Base-by-base conservation (phyloP, 2,888 invertebrate species). In the Bembecia ichneumoniformis region DNA sequence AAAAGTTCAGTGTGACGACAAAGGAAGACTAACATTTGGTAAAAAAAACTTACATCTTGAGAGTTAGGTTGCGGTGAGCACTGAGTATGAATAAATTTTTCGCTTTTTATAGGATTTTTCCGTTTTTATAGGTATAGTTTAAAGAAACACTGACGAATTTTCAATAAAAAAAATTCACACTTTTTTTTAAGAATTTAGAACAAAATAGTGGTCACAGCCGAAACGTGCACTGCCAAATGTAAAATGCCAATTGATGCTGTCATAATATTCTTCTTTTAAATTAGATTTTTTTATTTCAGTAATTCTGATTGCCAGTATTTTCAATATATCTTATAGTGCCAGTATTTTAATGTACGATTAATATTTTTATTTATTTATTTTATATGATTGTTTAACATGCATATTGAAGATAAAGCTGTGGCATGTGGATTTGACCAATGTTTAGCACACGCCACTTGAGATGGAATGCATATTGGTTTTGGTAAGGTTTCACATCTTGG, bases 361-460 rank as follows among this genome's bases (percentile, higher is more conserved):
- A 15, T 15, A 44, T 5, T 10, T 15, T 40, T 40, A 40, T 13
- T 5, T 40, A 1, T 28, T 28, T 28, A 28, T 28, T 28, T 28
- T n/a, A n/a, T n/a, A 28, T 1, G 28, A 1, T 2, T 4, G n/a
- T 65, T 58, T 70, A 77, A 67, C 47, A 59, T 68, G 55, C 82
- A 82, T 54, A 83, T 77, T 3, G 55, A 57, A 47, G 55, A 59
- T 17, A 83, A 60, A 9, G 82, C 66, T 59, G 77, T 75, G 1
- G 82, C 82, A 49, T 86, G 81, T 10, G 84, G 84, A 54, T 84
- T 87, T 1, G 43, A 40, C 20, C 54, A 57, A 55, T 84, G 82
- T 35, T 70, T 72, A 1, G 50, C n/a, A 53, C 83, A 82, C 3
- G 86, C 83, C 28, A 71, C 61, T 13, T 60, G 58, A 1, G 86